These are phyloP conservation scores for Crocodylus rhombifer DNA, from an alignment of 2,797 vertebrate genomes.

Conservation along the genomic window DNA sequence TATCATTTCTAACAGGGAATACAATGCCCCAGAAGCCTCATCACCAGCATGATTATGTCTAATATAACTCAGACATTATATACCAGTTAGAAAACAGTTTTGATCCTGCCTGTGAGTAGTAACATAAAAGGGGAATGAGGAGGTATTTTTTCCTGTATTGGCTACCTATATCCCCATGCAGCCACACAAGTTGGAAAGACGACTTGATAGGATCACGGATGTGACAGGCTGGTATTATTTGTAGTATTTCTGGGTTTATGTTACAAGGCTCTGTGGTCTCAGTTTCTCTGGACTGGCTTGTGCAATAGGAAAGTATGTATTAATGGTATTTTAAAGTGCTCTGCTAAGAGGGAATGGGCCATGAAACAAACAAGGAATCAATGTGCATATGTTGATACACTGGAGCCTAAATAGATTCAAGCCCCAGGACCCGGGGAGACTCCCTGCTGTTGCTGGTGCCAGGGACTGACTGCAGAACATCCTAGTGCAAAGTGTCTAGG, in stretches of 20 bases:
- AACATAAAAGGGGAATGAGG: conserved; percentile 51
- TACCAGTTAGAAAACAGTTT: conserved; percentile 36
- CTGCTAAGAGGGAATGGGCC: too few relatives aligned
- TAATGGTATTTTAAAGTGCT: too few relatives aligned
- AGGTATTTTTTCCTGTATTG: background rate
- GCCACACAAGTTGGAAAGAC: conserved; percentile 37
- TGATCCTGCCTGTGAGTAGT: conserved; percentile 40
- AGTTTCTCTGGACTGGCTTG: too few relatives aligned
- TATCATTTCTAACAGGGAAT: background rate
- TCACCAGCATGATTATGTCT: background rate
- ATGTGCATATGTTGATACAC: too few relatives aligned
- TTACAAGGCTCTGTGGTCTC: too few relatives aligned
- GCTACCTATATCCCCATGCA: conserved; percentile 59
- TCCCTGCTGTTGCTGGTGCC: too few relatives aligned
- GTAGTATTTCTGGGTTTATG: background rate
- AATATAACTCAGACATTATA: conserved; percentile 69
- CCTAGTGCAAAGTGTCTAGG: too few relatives aligned
- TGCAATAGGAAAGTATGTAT: too few relatives aligned
- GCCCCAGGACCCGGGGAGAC: too few relatives aligned
- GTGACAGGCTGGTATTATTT: conserved; percentile 34
- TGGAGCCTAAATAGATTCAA: too few relatives aligned
- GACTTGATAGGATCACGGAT: conserved; percentile 47
- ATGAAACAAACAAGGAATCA: too few relatives aligned
- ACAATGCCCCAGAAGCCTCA: conserved; percentile 5
- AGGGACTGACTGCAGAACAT: too few relatives aligned